Evolutionary conservation across 2,888 invertebrate genomes (phyloP).

Genomic region (Mimumesa dahlbomi): DNA sequence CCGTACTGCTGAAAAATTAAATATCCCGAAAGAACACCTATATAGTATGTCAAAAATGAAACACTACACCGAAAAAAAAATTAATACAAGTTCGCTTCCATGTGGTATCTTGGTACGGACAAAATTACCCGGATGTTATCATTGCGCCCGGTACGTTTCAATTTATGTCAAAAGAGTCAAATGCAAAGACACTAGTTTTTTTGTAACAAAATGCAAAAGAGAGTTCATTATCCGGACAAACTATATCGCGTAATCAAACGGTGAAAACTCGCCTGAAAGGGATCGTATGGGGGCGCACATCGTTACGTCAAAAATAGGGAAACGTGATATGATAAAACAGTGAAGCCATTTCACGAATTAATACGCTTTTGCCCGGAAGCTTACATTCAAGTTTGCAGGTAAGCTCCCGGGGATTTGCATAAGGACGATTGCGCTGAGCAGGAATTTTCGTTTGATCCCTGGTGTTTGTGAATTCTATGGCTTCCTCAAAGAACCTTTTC

Average conservation of each 20-base stretch:
- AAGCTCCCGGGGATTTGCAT: slow-evolving; percentile 54
- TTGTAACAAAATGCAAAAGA: neutral
- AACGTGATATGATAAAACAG: slow-evolving; percentile 1
- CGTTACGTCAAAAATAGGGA: too few species aligned
- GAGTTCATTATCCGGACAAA: neutral
- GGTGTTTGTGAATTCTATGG: slow-evolving; percentile 60
- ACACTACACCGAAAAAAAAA: too few species aligned
- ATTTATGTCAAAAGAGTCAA: neutral
- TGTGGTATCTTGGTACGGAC: too few species aligned
- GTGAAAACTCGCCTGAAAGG: too few species aligned
- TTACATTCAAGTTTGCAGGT: slow-evolving; percentile 26
- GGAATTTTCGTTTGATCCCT: slow-evolving; percentile 62
- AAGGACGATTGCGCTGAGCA: slow-evolving; percentile 49
- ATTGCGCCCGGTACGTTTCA: neutral
- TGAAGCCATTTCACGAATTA: slow-evolving; percentile 12
- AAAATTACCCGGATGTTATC: too few species aligned
- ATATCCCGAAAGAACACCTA: too few species aligned
- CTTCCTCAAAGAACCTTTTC: slow-evolving; percentile 46
- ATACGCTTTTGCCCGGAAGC: slow-evolving; percentile 4
- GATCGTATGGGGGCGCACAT: too few species aligned
- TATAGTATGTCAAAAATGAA: too few species aligned
- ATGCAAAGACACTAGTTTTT: neutral
- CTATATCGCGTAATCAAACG: too few species aligned
- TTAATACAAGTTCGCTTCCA: too few species aligned
- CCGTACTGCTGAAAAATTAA: too few species aligned